Evolutionary conservation across 2,113 vertebrate genomes (phyloP).

Genomic region (Ardeotis arabs): DNA sequence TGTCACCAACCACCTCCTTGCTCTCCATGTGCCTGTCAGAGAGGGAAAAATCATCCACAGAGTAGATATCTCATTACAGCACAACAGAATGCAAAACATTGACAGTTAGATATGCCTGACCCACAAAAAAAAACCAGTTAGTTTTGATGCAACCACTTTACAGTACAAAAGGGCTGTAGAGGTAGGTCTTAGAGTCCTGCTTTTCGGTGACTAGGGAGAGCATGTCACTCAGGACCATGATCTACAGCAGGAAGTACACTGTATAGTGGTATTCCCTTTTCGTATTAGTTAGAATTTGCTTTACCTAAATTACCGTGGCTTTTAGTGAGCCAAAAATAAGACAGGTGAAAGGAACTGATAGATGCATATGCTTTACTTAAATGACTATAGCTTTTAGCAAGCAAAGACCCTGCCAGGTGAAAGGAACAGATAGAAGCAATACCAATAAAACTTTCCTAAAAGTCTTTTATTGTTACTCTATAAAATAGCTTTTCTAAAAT

Average conservation of each 20-base stretch:
- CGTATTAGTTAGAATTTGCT: background rate
- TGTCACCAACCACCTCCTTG: too few species aligned
- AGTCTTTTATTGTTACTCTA: background rate
- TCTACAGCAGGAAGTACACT: background rate
- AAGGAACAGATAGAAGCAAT: slow-evolving; percentile 1
- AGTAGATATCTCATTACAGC: background rate
- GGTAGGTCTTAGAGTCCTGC: background rate
- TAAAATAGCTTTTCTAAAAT: slow-evolving; percentile 4
- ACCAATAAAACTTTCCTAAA: background rate
- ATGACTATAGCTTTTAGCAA: background rate
- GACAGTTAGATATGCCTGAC: background rate
- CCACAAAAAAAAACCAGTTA: background rate
- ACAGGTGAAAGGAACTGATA: background rate
- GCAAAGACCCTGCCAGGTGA: background rate
- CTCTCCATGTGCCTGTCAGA: background rate
- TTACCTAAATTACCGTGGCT: background rate
- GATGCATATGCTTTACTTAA: background rate
- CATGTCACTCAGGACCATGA: background rate
- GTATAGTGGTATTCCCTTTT: background rate
- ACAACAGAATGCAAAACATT: background rate
- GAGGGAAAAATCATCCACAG: background rate
- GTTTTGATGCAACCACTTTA: background rate
- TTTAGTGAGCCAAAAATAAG: background rate
- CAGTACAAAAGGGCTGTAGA: background rate
- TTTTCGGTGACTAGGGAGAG: background rate